Conservation (phyloP, 64 coral and sea anemone genomes). For the Platygyra sinensis region DNA sequence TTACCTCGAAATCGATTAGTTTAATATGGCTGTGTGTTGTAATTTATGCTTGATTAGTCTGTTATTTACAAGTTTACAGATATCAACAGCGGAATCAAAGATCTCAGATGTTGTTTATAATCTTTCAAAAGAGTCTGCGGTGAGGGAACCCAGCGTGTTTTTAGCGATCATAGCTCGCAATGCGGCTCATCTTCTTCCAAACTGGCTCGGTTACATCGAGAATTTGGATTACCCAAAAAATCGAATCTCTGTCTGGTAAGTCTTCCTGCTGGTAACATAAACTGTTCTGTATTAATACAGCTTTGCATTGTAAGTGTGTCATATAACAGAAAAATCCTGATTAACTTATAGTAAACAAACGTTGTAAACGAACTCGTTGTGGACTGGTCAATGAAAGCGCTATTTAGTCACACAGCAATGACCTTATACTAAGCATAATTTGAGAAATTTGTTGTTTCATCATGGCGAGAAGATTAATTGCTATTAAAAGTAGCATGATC, state of each 20-base stretch:
- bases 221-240: constrained; percentile 94
- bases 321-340: background rate
- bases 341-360: background rate
- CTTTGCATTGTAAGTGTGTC: background rate
- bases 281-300: background rate
- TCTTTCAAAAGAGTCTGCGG: constrained; percentile 53
- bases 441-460: too few species aligned
- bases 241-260: constrained; percentile 96
- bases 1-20: background rate
- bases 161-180: constrained; percentile 90
- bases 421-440: too few species aligned
- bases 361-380: background rate
- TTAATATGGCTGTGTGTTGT: constrained; percentile 22
- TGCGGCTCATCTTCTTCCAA: constrained; percentile 81
- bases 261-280: constrained; percentile 1
- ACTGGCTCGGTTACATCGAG: constrained; percentile 93
- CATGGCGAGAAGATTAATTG: too few species aligned
- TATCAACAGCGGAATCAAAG: constrained; percentile 48
- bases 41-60: constrained; percentile 16
- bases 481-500: background rate
- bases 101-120: constrained; percentile 70
- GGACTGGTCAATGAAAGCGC: too few species aligned
- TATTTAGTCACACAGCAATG: too few species aligned
- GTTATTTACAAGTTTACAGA: constrained; percentile 38
- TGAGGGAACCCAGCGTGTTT: constrained; percentile 79